Base-by-base conservation (phyloP, 2,797 vertebrate species). In the Centropyge bicolor region DNA sequence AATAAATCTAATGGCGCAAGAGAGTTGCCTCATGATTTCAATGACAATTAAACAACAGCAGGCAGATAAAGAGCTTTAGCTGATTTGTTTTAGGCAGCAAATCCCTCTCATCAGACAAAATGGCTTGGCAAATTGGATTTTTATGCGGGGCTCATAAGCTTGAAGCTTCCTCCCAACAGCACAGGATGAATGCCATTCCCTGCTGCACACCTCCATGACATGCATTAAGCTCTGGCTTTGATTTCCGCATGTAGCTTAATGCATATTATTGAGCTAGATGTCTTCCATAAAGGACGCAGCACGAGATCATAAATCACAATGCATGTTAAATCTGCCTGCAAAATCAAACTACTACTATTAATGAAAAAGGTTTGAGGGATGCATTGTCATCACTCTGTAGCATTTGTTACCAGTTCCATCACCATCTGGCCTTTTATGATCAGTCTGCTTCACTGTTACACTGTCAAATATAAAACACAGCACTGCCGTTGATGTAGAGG, bases 81-180 rank as follows among this genome's bases (percentile, higher is more conserved):
- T 85, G 90, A 75, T 92, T 92, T 86, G 86, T 92, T 90, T 86
- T 80, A 82, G 86, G 76, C 76, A 35, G 63, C 81, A 93, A 93
- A 93, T 94, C 91, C 88, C 65, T 86, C 81, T 84, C 88, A 92
- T 92, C 89, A 84, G 70, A 81, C 89, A 82, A 91, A 93, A 91
- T 81, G 83, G 69, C 84, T 84, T 22, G 56, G 83, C 74, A 93
- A 91, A 93, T 74, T 92, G 90, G 90, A 93, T 93, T 93, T 93
- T 83, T 82, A 88, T 80, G 78, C 81, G 8, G 78, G 64, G 75
- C 81, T 81, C 81, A 71, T 87, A 83, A 88, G 87, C 86, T 80
- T 14, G 74, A 65, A 77, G 87, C 77, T 78, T 80, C 27, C 69
- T 35, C 82, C 80, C 70, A 51, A 24, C 71, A 55, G 74, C 69